Base-by-base conservation (phyloP, 2,888 invertebrate genomes). In the Pristionchus maxplancki region DNA sequence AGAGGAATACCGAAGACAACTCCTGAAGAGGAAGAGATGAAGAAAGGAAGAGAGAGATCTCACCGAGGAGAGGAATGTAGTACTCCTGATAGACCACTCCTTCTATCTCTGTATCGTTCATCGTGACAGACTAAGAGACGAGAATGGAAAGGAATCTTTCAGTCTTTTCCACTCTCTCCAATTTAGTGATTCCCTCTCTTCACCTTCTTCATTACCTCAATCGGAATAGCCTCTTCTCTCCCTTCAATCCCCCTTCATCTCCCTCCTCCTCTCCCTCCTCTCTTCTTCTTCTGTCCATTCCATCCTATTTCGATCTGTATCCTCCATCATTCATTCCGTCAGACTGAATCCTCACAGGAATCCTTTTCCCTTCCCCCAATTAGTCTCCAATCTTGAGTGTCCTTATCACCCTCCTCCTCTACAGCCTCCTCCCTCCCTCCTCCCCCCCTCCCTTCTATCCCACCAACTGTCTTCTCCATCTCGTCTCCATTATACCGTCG, bases 1-100 rank as follows among this genome's bases (percentile, higher is more conserved):
- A 97, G 95, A 64, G 97, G 97, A 94, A 97, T 97, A 89, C 97
- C 97, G 94, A 97, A 96, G 95, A 97, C 97, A 95, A 97, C 97
- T 88, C 48, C 83, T 74, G 64, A 74, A 40, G 31, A 31, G 40
- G 40, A 24, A 37, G 40, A 74, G 20, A 31, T 31, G 48, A 84
- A n/a, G 48, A n/a, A 24, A 17, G 58, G n/a, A 48, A 34, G 31
- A 40, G 11, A 24, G 13, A 74, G 13, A 74, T 62, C 84, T 48
- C n/a, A 84, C 84, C 84, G 2, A 84, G 84, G 6, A 84, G 37
- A 8, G 86, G 86, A n/a, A 86, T 11, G 50, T 71, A 86, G 48
- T 48, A 86, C 1, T 53, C 44, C n/a, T 74, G 20, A 24, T 74
- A n/a, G 40, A 74, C 24, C 11, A 40, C 24, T 4, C 0, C 40